Base-by-base conservation (phyloP, 2,888 invertebrate species). In the Erpobdella octoculata region DNA sequence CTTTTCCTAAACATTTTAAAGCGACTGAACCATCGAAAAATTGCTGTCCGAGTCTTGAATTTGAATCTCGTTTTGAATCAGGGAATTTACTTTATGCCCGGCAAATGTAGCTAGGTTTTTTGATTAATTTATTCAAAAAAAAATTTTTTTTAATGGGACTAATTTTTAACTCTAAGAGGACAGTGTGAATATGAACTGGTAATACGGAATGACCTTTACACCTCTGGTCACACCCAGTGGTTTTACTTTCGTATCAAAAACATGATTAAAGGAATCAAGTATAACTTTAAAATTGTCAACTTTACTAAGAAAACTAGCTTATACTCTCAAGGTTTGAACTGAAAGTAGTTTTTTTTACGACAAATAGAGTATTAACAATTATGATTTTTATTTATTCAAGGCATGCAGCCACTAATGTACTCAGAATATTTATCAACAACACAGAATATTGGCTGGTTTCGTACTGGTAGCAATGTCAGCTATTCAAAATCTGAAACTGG, bases 171-270 rank as follows among this genome's bases (percentile, higher is more conserved):
- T 41, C 53, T 2, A 78, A 83, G 83, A 31, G 82, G 83, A 28
- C 80, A 81, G 75, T 82, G 79, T 77, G 82, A 83, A 74, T 83
- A 83, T 76, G 82, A 83, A 74, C 74, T 83, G 75, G 80, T 83
- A 74, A 77, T 83, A 58, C 79, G 80, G 73, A 80, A 81, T n/a
- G 83, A 83, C 75, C 78, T 83, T 58, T 81, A 82, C 78, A 83
- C 83, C n/a, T 78, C 78, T 67, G 76, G 82, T 46, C 83, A 83
- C 75, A 82, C 82, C 0, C 83, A 83, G 74, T 83, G 83, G 83
- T 83, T 79, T 74, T 83, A 82, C 78, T 83, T 83, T 78, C 77
- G 82, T 31, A 78, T 83, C 15, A 76, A 78, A 62, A 81, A 81
- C 67, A 77, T 78, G 1, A 74, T 80, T 0, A 80, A 80, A 0